phyloP scores from a whole-genome alignment of 2,888 invertebrate genomes.

The Hedychridium roseum region DNA sequence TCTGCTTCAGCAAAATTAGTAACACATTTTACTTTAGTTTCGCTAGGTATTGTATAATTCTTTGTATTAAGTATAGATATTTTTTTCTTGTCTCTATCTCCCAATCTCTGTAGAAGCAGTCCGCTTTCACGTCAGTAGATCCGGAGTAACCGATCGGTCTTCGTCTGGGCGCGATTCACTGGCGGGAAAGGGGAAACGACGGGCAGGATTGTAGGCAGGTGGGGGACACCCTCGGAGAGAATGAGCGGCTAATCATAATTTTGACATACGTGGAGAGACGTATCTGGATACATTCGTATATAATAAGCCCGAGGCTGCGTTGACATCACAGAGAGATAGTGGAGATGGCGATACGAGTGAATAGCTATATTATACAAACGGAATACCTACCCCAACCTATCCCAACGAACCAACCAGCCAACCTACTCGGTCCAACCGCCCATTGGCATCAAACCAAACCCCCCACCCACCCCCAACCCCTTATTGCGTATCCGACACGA shows the following conservation, averaged over 20 bases:
- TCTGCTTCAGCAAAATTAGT: too few species aligned
- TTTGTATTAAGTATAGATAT: too few species aligned
- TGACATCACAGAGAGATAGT: slow-evolving; percentile 47
- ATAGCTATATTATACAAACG: slow-evolving; percentile 53
- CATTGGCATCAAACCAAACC: slow-evolving; percentile 54
- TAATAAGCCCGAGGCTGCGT: slow-evolving; percentile 56
- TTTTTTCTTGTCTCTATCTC: too few species aligned
- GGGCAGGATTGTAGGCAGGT: slow-evolving; percentile 10
- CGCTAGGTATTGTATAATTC: too few species aligned
- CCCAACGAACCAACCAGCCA: too few species aligned
- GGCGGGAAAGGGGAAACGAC: too few species aligned
- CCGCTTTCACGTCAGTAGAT: too few species aligned
- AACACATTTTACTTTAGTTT: too few species aligned
- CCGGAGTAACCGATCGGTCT: too few species aligned
- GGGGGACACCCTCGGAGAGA: slow-evolving; percentile 14
- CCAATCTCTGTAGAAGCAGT: too few species aligned
- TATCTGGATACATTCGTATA: slow-evolving; percentile 49
- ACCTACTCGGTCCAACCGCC: slow-evolving; percentile 36
- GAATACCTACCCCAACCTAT: slow-evolving; percentile 46
- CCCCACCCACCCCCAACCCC: slow-evolving; percentile 29
- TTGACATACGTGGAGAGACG: slow-evolving; percentile 53
- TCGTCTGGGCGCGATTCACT: too few species aligned
- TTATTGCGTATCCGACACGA: slow-evolving; percentile 46
- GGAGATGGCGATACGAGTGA: slow-evolving; percentile 45
- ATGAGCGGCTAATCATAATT: slow-evolving; percentile 52